Conservation (phyloP, 2,113 vertebrate species). For the Ictalurus furcatus region DNA sequence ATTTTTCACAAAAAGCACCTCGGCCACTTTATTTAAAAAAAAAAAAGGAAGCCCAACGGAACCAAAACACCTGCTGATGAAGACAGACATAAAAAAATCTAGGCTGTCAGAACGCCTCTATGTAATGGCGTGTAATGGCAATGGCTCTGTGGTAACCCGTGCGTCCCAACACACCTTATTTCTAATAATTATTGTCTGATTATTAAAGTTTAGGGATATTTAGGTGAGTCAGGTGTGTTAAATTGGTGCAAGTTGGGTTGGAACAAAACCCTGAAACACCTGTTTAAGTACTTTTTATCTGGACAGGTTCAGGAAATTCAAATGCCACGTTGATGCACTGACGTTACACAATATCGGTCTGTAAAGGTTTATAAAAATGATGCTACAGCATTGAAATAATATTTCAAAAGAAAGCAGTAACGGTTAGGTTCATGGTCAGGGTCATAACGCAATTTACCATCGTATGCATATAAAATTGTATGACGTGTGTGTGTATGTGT, state of each 20-base stretch:
- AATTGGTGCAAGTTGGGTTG: not conserved
- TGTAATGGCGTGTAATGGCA: not conserved
- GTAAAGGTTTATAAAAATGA: not conserved
- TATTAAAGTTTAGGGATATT: not conserved
- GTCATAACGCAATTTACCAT: too few species aligned
- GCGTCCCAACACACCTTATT: not conserved
- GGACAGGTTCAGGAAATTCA: not conserved
- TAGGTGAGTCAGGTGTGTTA: constrained; percentile 6
- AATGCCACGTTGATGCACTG: too few species aligned
- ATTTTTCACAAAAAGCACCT: not conserved
- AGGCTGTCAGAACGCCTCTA: not conserved
- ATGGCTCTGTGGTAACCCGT: not conserved
- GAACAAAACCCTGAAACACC: not conserved
- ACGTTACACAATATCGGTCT: too few species aligned
- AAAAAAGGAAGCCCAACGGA: not conserved
- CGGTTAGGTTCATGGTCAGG: too few species aligned
- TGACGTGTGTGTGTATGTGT: too few species aligned
- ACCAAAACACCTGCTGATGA: not conserved
- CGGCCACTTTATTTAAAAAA: not conserved
- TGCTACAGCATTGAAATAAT: not conserved
- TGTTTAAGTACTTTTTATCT: not conserved
- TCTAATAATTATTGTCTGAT: not conserved
- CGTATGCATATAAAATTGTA: too few species aligned
- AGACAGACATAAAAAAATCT: not conserved
- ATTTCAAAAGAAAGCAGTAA: too few species aligned